Evolutionary conservation across 2,888 invertebrate species (phyloP).

Genomic region (Caenorhabditis zanzibari): DNA sequence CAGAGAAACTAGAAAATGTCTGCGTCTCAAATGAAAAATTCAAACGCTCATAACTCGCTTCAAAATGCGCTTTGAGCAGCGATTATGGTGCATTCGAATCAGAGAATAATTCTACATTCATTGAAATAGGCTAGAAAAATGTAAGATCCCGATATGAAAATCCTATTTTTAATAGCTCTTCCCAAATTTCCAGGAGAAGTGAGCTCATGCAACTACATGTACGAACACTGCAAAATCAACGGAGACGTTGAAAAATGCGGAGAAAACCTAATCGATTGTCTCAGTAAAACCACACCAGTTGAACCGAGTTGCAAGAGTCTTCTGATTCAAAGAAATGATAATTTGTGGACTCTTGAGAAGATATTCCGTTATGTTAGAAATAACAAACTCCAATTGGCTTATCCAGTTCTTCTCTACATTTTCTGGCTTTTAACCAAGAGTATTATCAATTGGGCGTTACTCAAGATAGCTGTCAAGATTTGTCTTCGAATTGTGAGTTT

Average conservation of each 20-base stretch:
- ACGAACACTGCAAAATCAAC: conserved; percentile 20
- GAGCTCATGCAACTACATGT: conserved; percentile 24
- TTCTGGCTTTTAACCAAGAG: conserved; percentile 20
- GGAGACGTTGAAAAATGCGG: conserved; percentile 10
- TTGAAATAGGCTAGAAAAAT: too few relatives aligned
- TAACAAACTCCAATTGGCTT: conserved; percentile 28
- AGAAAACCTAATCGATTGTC: conserved; percentile 15
- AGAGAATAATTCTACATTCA: too few relatives aligned
- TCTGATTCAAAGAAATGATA: conserved; percentile 15
- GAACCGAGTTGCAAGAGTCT: conserved; percentile 7
- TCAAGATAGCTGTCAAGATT: conserved; percentile 7
- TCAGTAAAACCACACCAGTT: not conserved
- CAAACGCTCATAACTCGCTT: too few relatives aligned
- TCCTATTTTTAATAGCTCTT: too few relatives aligned
- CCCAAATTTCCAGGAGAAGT: conserved; percentile 28
- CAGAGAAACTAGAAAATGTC: too few relatives aligned
- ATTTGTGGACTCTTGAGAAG: conserved; percentile 15
- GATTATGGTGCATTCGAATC: too few relatives aligned
- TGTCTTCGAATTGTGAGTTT: conserved; percentile 19
- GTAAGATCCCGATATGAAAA: too few relatives aligned
- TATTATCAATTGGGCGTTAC: conserved; percentile 11
- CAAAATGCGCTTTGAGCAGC: too few relatives aligned
- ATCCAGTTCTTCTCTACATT: conserved; percentile 7
- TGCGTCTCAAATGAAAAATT: too few relatives aligned
- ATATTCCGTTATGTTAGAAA: conserved; percentile 7